Evolutionary conservation across 2,888 invertebrate genomes (phyloP), one percentile per base, ranked within the genome.

Genomic region (Ectropis crepuscularia): DNA sequence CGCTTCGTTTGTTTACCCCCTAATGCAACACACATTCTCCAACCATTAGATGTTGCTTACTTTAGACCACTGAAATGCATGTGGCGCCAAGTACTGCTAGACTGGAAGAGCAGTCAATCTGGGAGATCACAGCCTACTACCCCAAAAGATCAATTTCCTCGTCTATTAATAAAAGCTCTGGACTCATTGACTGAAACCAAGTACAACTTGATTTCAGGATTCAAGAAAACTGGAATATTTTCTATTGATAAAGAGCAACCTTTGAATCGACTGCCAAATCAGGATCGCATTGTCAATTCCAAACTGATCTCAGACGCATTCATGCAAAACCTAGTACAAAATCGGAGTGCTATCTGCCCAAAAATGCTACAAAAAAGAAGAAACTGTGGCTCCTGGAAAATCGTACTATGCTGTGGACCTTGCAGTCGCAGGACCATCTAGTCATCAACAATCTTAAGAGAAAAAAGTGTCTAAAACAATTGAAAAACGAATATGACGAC

Each of bases 111-210:
- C 16, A 28, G 16, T 28, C 16, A 28, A 28, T 43, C 10, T n/a
- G 53, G 53, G 36, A 49, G 46, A 12, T 50, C 38, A 57, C 54
- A 58, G 12, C 54, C 65, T 6, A 50, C 58, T 6, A 59, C 58
- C 11, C 63, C 58, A 42, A 67, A 67, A 43, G 63, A 63, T 37
- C 63, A 57, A 51, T 63, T 63, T 54, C 59, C 63, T 41, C 1
- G 38, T 42, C 46, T 60, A 42, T 49, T 67, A 28, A 63, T 57
- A 46, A 28, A 50, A 10, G 50, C 63, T 50, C 42, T 63, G 36
- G 57, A 67, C 41, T 53, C 38, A 28, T 53, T 67, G 49, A 63
- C 60, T 28, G 58, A 43, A 10, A 61, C 57, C 10, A 58, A 50
- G 16, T 41, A 45, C 41, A 61, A 65, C 47, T 38, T 65, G 36